phyloP scores from a whole-genome alignment of 2,113 vertebrate species.

The Thamnophis sirtalis region DNA sequence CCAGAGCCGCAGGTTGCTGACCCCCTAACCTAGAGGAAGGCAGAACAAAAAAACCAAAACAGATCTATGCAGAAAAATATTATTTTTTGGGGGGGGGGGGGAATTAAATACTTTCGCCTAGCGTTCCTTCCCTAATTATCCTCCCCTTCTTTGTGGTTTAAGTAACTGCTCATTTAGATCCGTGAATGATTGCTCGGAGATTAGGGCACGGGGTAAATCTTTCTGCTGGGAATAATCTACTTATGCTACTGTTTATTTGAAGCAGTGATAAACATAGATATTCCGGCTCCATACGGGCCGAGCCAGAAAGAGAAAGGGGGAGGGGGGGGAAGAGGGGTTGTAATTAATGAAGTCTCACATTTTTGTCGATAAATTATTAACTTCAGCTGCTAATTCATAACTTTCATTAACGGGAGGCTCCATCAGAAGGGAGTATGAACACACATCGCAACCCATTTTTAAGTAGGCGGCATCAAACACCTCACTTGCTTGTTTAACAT shows the following conservation, averaged over 20 bases:
- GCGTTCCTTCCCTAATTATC: slow-evolving; percentile 83
- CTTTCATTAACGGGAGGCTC: slow-evolving; percentile 51
- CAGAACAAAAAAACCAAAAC: neutral
- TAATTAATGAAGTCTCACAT: slow-evolving; percentile 78
- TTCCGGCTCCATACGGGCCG: slow-evolving; percentile 80
- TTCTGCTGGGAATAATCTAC: slow-evolving; percentile 87
- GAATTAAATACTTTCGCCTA: slow-evolving; percentile 67
- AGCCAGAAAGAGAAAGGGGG: slow-evolving; percentile 47
- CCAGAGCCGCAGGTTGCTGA: too few relatives aligned
- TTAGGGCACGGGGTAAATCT: slow-evolving; percentile 77
- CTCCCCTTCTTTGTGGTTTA: slow-evolving; percentile 76
- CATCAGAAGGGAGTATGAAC: neutral
- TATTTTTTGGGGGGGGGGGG: neutral
- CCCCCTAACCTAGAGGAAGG: too few relatives aligned
- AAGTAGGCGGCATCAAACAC: slow-evolving; percentile 51
- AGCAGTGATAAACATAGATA: slow-evolving; percentile 81
- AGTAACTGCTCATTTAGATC: slow-evolving; percentile 92
- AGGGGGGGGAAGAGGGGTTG: slow-evolving; percentile 33
- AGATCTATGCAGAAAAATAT: slow-evolving; percentile 23
- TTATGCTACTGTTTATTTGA: slow-evolving; percentile 81
- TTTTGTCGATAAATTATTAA: slow-evolving; percentile 69
- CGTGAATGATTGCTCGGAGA: slow-evolving; percentile 86
- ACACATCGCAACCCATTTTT: slow-evolving; percentile 43
- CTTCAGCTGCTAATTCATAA: slow-evolving; percentile 63
- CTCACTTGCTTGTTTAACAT: slow-evolving; percentile 61